These are phyloP conservation scores for Marisa cornuarietis DNA, from an alignment of 1,140 invertebrate genomes.

Conservation along the genomic window DNA sequence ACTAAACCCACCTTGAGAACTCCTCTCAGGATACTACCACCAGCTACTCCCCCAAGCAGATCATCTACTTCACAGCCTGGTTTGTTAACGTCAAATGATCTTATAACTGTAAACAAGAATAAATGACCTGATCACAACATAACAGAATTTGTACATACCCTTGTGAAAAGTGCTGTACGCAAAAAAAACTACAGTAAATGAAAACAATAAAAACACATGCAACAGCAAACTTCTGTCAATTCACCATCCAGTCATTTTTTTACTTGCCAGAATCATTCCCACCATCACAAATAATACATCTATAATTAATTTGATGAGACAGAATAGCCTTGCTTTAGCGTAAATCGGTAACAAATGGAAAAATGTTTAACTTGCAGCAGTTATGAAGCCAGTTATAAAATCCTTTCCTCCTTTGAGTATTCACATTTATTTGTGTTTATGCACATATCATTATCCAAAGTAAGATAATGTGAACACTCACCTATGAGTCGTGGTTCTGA, in stretches of 20 bases:
- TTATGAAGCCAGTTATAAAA: background rate
- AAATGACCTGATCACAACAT: conserved; percentile 1
- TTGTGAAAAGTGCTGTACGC: no score
- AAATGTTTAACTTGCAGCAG: background rate
- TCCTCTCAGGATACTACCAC: conserved; percentile 95
- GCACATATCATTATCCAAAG: no score
- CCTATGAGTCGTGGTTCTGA: conserved; percentile 93
- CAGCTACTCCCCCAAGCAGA: conserved; percentile 97
- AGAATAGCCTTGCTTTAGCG: background rate
- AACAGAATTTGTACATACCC: no score
- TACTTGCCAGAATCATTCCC: no score
- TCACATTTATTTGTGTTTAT: no score
- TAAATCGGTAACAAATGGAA: background rate
- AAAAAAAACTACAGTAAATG: no score
- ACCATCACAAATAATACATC: no score
- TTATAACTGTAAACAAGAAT: conserved; percentile 77
- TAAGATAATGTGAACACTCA: conserved; percentile 35
- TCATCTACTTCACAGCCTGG: conserved; percentile 99
- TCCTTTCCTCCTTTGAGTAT: background rate
- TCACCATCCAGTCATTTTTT: no score
- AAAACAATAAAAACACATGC: no score
- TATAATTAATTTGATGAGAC: background rate
- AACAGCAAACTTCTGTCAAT: no score
- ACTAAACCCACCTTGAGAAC: conserved; percentile 81
- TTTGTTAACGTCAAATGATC: conserved; percentile 99